phyloP scores from a whole-genome alignment of 2,797 vertebrate genomes.

The Gorsachius magnificus region DNA sequence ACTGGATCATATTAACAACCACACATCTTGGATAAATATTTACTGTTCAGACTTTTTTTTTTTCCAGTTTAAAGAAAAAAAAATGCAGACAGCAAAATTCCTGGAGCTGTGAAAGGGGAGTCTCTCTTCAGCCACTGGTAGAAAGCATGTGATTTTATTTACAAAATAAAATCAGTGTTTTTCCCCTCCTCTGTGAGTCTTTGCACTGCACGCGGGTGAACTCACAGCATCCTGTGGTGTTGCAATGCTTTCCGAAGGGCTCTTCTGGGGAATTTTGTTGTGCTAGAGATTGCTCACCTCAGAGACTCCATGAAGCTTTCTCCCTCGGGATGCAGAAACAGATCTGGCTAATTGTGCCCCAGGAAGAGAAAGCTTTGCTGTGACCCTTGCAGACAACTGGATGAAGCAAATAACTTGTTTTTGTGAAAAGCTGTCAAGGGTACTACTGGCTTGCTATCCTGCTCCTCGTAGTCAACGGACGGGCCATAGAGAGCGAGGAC shows the following conservation, averaged over 20 bases:
- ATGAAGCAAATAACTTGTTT: background rate
- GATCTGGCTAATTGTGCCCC: background rate
- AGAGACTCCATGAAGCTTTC: background rate
- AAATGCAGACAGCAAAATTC: constrained; percentile 5
- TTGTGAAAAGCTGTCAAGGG: background rate
- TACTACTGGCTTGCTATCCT: background rate
- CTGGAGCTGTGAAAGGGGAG: constrained; percentile 12
- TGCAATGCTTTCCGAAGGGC: background rate
- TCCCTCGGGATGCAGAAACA: background rate
- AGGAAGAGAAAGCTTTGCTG: background rate
- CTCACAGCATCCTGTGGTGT: background rate
- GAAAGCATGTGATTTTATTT: constrained; percentile 27
- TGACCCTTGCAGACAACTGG: background rate
- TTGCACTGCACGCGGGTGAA: background rate
- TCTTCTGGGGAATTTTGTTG: background rate
- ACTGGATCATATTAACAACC: constrained; percentile 62
- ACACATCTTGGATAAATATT: constrained; percentile 70
- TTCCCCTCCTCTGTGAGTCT: background rate
- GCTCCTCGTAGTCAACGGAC: background rate
- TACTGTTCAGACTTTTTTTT: background rate
- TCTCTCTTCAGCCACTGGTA: background rate
- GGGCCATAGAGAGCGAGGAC: background rate
- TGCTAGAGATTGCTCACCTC: constrained; percentile 12
- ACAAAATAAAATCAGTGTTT: constrained; percentile 3
- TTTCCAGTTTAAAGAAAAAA: background rate